These are phyloP conservation scores for Apteryx owenii DNA, from an alignment of 2,113 vertebrate genomes.

Conservation along the genomic window DNA sequence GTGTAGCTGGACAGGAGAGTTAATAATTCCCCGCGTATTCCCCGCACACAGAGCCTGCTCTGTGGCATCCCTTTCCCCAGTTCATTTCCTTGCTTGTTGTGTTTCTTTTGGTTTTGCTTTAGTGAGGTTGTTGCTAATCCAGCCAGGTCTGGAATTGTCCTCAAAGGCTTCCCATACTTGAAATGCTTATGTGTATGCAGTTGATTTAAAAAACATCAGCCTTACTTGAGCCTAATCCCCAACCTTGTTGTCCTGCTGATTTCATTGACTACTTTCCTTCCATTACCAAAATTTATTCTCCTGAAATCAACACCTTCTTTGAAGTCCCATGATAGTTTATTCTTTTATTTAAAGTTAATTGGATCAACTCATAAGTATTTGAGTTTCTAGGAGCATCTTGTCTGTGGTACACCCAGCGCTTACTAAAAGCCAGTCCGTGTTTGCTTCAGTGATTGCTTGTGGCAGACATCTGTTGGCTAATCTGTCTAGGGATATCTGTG, in stretches of 20 bases:
- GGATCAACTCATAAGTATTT: not conserved
- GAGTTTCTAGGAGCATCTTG: not conserved
- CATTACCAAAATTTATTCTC: not conserved
- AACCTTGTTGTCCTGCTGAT: not conserved
- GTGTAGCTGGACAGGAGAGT: not conserved
- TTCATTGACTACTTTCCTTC: not conserved
- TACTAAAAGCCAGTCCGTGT: not conserved
- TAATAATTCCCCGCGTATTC: rapidly evolving
- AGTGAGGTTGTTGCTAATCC: not conserved
- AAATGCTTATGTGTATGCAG: not conserved
- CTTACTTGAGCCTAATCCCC: not conserved
- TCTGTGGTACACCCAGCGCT: rapidly evolving
- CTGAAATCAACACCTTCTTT: not conserved
- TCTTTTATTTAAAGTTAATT: not conserved
- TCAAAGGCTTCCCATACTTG: not conserved
- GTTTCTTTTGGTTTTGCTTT: not conserved
- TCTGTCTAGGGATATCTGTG: not conserved
- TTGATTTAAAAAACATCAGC: not conserved
- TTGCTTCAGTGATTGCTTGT: not conserved
- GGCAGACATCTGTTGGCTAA: not conserved
- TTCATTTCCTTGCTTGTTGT: not conserved
- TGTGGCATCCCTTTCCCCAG: rapidly evolving
- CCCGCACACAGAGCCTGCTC: not conserved
- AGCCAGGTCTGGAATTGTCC: not conserved
- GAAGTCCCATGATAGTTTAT: not conserved